Conservation (phyloP, 2,888 invertebrate species). For the Oasisia sp. region DNA sequence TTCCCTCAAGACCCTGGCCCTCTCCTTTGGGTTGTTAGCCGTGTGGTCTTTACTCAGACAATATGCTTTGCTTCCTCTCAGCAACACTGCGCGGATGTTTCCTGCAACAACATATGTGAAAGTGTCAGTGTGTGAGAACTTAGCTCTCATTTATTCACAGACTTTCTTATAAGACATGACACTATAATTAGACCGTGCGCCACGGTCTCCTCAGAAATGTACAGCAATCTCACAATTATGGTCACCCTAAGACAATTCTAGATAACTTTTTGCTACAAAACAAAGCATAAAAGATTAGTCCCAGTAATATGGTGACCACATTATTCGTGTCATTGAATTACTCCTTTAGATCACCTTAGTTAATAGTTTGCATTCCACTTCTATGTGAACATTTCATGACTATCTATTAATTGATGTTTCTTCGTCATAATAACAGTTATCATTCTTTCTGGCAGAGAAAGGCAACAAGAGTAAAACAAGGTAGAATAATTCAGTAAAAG, state of each 20-base stretch:
- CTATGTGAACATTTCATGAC: not conserved
- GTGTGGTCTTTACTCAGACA: constrained; percentile 58
- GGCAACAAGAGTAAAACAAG: not conserved
- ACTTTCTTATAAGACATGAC: not conserved
- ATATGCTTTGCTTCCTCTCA: constrained; percentile 57
- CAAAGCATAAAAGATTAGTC: too few species aligned
- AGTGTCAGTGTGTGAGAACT: too few species aligned
- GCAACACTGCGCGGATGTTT: constrained; percentile 54
- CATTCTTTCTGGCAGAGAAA: not conserved
- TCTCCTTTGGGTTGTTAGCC: constrained; percentile 54
- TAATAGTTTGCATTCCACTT: not conserved
- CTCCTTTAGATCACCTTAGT: too few species aligned
- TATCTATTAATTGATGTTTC: not conserved
- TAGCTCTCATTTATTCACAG: not conserved
- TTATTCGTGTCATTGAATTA: too few species aligned
- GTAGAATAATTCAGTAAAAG: not conserved
- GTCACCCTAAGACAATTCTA: too few species aligned
- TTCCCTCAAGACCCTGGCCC: constrained; percentile 50
- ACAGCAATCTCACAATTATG: too few species aligned
- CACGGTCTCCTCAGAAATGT: too few species aligned
- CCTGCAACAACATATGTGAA: constrained; percentile 30
- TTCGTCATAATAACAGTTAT: not conserved
- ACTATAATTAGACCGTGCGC: not conserved
- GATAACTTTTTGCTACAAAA: too few species aligned
- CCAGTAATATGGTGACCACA: too few species aligned